Base-by-base conservation (phyloP, 2,797 vertebrate genomes). In the Rhynchonycteris naso region DNA sequence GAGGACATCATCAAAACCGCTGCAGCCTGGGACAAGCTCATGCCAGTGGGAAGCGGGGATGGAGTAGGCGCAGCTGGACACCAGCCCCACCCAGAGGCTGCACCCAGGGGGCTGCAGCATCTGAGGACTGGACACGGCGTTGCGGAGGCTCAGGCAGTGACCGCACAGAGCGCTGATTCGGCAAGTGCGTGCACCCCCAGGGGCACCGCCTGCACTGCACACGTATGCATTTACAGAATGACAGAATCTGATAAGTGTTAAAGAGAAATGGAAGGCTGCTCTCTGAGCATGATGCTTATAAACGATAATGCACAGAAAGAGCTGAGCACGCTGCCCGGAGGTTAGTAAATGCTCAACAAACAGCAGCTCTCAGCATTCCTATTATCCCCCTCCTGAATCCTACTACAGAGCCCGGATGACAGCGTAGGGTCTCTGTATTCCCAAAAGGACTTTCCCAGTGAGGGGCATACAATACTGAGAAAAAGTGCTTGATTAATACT, bases 291-390 rank as follows among this genome's bases (percentile, higher is more conserved):
- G 59, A 74, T 65, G 85, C 92, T 54, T 35, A 61, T 43, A 90
- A 59, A 65, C n/a, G 65, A 33, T 85, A 35, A 90, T 21, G 47
- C 4, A 58, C n/a, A 8, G 1, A 1, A 88, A 95, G 81, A 14
- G 56, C 63, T 30, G 26, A 90, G 81, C 69, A 52, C 56, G 35
- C 24, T 21, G 54, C 28, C 65, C 58, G 50, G 88, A 21, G 22
- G 85, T 80, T 71, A 90, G 85, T 47, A 83, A 76, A 72, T 9
- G 58, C 72, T 93, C 88, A 94, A 21, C 0, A 4, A 91, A 76
- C 61, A 43, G 75, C 50, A 58, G 47, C 43, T 75, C 30, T n/a
- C 35, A 65, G 38, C 22, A 9, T 24, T 63, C 63, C 52, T 66
- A 21, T 12, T 13, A 0, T 3, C 9, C 30, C 47, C 38, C 3